Percentiles rank a stretch among this genome's conserved stretches.
Evolutionary conservation across 1,140 invertebrate genomes (phyloP).

Genomic region (Brachionus rubens): DNA sequence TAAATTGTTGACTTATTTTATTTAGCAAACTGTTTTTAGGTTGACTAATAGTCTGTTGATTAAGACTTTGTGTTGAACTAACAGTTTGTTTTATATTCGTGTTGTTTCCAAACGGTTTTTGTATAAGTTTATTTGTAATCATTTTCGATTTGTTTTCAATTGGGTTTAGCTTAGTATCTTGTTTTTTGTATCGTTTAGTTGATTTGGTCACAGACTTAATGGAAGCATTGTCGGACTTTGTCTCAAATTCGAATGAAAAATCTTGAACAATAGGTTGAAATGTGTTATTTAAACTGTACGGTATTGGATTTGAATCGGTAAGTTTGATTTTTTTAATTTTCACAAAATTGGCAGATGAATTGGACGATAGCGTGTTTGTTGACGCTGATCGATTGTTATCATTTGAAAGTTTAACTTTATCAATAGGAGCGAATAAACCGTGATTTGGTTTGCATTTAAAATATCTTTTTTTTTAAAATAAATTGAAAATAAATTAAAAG

Average conservation of each 20-base stretch:
- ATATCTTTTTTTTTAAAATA: constrained; percentile 58
- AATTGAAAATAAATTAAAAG: constrained; percentile 9
- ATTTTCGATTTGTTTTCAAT: not conserved
- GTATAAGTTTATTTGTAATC: not conserved
- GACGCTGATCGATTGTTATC: not conserved
- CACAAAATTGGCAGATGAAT: not conserved
- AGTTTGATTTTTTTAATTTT: not conserved
- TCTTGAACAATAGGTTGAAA: not conserved
- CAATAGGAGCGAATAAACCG: constrained; percentile 58
- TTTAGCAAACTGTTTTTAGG: constrained; percentile 6
- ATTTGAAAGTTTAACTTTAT: constrained; percentile 50
- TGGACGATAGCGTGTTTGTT: too few species aligned
- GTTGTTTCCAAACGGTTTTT: not conserved
- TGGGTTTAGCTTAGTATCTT: not conserved
- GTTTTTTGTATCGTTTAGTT: not conserved
- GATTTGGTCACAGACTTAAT: too few species aligned
- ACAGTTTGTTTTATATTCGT: not conserved
- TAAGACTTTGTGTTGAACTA: not conserved
- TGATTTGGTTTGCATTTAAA: constrained; percentile 55
- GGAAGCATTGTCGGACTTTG: too few species aligned
- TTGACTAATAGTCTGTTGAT: not conserved
- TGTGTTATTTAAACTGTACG: not conserved
- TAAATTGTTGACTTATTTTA: constrained; percentile 14
- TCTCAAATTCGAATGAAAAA: too few species aligned
- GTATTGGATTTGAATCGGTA: not conserved